These are phyloP conservation scores for Nylanderia fulva DNA, from an alignment of 1,140 invertebrate genomes.

Conservation along the genomic window DNA sequence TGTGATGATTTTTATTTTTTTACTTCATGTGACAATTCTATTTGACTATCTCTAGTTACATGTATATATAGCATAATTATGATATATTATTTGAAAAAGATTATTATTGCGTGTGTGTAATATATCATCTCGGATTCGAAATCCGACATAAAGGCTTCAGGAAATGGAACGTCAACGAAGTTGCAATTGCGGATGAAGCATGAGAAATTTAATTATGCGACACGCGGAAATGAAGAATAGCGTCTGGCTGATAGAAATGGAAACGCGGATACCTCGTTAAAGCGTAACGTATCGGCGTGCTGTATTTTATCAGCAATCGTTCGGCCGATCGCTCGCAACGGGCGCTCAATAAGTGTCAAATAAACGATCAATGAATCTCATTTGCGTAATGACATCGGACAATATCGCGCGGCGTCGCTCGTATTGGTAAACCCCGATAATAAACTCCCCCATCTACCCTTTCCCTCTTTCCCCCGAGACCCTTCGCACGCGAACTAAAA, in stretches of 20 bases:
- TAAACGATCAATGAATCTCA: conserved; percentile 73
- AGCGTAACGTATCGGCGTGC: conserved; percentile 54
- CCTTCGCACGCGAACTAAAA: conserved; percentile 14
- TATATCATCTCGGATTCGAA: conserved; percentile 29
- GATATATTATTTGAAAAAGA: conserved; percentile 10
- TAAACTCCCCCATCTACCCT: conserved; percentile 55
- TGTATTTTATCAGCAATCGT: conserved; percentile 72
- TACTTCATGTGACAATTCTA: neutral
- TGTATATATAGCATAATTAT: conserved; percentile 4
- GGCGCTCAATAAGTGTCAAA: conserved; percentile 69
- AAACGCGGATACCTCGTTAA: conserved; percentile 63
- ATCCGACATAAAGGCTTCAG: neutral
- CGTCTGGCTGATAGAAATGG: conserved; percentile 43
- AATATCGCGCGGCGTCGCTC: conserved; percentile 47
- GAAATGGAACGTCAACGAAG: neutral
- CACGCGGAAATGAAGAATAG: conserved; percentile 48
- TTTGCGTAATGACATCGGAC: conserved; percentile 71
- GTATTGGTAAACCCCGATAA: conserved; percentile 59
- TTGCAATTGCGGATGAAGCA: conserved; percentile 23
- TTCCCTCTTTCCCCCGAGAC: too few relatives aligned
- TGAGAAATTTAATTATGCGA: conserved; percentile 61
- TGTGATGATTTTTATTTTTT: neutral
- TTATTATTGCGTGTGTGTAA: conserved; percentile 20
- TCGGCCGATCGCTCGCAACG: conserved; percentile 45
- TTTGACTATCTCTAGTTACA: conserved; percentile 15